Conservation (phyloP, 2,797 vertebrate species). For the Hydrophis major region DNA sequence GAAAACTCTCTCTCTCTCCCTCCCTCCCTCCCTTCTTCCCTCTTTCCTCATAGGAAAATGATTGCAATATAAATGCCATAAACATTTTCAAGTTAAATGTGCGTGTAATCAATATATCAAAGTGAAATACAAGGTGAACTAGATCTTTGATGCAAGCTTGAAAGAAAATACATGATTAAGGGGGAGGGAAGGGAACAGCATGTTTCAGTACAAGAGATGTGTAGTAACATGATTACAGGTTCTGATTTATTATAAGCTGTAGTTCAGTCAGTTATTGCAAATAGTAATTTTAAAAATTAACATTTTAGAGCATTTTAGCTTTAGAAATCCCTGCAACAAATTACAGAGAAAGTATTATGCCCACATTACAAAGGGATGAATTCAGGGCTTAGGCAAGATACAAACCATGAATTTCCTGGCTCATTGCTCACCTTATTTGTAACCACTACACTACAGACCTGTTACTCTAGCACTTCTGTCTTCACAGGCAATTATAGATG, state of each 20-base stretch:
- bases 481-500: background rate
- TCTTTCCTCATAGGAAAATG: background rate
- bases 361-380: background rate
- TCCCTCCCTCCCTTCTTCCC: background rate
- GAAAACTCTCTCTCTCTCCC: background rate
- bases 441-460: background rate
- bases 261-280: background rate
- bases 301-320: background rate
- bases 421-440: background rate
- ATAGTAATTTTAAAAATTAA: background rate
- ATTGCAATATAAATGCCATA: background rate
- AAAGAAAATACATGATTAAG: background rate
- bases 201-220: background rate
- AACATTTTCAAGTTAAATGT: background rate
- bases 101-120: background rate
- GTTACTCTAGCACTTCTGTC: background rate
- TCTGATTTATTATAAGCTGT: background rate
- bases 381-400: background rate
- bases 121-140: background rate
- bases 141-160: background rate
- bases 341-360: background rate
- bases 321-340: background rate
- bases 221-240: background rate
- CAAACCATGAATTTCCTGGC: background rate
- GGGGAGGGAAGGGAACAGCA: background rate